Conservation (phyloP, 2,113 vertebrate genomes). For the Platysternon megacephalum region DNA sequence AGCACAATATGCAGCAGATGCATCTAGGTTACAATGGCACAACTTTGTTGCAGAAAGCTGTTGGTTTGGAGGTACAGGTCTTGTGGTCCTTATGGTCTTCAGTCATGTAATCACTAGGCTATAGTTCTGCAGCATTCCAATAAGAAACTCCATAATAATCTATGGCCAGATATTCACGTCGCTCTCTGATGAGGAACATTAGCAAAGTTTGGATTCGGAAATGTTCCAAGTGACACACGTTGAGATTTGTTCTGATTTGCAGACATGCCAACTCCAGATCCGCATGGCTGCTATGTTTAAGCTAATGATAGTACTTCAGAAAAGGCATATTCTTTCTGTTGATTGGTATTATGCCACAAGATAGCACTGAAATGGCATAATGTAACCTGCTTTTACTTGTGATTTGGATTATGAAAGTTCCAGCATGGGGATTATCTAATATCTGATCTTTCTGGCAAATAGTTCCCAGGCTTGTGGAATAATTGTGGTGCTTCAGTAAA, state of each 20-base stretch:
- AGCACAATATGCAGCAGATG: neutral
- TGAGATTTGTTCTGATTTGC: neutral
- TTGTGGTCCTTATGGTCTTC: neutral
- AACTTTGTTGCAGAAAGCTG: slow-evolving; percentile 8
- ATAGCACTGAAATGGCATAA: neutral
- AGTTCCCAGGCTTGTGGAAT: slow-evolving; percentile 29
- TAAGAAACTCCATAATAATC: neutral
- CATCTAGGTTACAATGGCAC: neutral
- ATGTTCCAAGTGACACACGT: neutral
- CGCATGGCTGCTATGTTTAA: neutral
- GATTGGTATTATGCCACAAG: neutral
- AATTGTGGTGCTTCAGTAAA: neutral
- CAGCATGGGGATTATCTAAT: slow-evolving; percentile 34
- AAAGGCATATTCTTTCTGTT: neutral
- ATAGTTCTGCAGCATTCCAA: neutral
- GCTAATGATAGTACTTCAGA: neutral
- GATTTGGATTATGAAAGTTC: slow-evolving; percentile 27
- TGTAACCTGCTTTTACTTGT: slow-evolving; percentile 10
- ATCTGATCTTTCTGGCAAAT: slow-evolving; percentile 28
- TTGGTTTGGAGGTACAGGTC: neutral
- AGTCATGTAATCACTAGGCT: neutral
- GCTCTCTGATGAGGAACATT: neutral
- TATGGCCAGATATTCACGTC: neutral
- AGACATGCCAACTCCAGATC: neutral
- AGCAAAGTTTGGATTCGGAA: neutral